phyloP scores from a whole-genome alignment of 2,797 vertebrate genomes.

The Limosa lapponica region DNA sequence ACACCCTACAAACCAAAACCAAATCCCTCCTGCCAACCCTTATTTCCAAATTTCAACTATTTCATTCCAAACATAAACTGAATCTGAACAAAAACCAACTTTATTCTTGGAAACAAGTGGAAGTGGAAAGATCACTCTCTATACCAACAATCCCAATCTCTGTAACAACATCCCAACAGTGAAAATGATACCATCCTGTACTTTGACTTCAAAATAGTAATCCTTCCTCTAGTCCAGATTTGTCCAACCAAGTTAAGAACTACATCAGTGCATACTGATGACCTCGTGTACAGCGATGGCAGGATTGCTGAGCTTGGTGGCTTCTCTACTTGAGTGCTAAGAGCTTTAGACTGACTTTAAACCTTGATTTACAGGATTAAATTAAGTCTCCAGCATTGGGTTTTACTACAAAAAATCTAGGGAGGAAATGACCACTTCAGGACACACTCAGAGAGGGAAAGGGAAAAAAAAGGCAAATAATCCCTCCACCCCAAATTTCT shows the following conservation, averaged over 20 bases:
- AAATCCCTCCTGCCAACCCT: background rate
- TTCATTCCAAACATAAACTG: background rate
- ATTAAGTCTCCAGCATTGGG: background rate
- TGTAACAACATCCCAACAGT: background rate
- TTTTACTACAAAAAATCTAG: background rate
- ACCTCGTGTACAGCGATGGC: background rate
- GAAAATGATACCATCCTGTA: background rate
- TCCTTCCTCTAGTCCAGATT: background rate
- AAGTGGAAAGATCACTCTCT: too few species aligned
- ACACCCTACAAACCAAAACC: background rate
- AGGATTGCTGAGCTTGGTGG: background rate
- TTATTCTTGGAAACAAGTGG: background rate
- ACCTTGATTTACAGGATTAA: background rate
- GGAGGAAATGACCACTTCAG: background rate
- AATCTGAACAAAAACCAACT: background rate
- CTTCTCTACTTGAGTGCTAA: background rate
- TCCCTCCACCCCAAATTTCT: background rate
- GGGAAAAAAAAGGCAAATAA: background rate
- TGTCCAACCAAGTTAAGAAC: background rate
- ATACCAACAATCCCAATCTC: too few species aligned
- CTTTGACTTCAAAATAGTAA: background rate
- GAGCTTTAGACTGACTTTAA: conserved; percentile 1
- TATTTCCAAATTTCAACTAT: background rate
- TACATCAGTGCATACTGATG: background rate
- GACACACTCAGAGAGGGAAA: background rate